Base-by-base conservation (phyloP, 30 jellyfish, hydroid and myxozoan genomes). In the Nemopilema nomurai region DNA sequence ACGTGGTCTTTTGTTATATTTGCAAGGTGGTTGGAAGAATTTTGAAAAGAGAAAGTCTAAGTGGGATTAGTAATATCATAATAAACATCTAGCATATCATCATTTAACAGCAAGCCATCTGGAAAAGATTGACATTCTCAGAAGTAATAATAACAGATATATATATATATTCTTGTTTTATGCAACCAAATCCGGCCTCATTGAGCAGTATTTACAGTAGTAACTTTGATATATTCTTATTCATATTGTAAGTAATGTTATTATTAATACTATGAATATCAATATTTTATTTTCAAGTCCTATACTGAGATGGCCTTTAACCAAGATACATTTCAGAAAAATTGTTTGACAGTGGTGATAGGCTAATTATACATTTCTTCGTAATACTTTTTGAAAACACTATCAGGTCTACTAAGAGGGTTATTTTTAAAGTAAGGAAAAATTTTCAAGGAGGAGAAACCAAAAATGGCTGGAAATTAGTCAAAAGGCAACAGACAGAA, bases 391-490 rank as follows among this genome's bases (percentile, higher is more conserved):
- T 41, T 41, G 57, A 41, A 41, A 41, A 41, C 57, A 41, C 57
- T 41, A 41, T 41, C 57, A 41, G 57, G 57, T 41, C 57, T 41
- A 41, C 57, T 41, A 41, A 41, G 57, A 41, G 57, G 57, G 57
- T 41, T 41, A 41, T 41, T 41, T 41, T 41, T 41, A 41, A 41
- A 41, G 57, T 41, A 41, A 41, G 57, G 57, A 41, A 41, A 41
- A 41, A 41, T 41, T 41, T 41, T 41, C 57, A 41, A 41, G 57
- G 57, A 41, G 57, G 57, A 41, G 57, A 18, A 17, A 23, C 50
- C 31, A 49, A 76, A 21, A 76, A 51, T 49, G 74, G 79, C 78
- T 22, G 57, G 28, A 74, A 85, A 74, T 85, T 85, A n/a, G 93
- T 73, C 18, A 85, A 53, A 23, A 67, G 78, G 74, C 75, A 62